phyloP scores from a whole-genome alignment of 2,888 invertebrate genomes.

The Habroteleia sp. region DNA sequence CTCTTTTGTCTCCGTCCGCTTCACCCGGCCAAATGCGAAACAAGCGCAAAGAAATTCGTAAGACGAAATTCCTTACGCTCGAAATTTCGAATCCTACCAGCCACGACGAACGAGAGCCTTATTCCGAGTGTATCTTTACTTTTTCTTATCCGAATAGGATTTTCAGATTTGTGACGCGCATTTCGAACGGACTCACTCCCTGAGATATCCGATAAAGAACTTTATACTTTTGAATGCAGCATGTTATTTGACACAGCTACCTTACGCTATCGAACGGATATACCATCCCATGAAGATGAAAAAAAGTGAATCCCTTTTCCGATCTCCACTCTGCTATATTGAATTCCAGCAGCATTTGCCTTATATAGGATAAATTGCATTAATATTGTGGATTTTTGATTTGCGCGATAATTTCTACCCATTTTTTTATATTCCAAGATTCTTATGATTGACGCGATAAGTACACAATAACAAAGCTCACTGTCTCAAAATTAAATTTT shows the following conservation, averaged over 20 bases:
- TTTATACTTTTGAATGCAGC: slow-evolving; percentile 61
- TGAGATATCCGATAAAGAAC: slow-evolving; percentile 59
- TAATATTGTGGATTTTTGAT: neutral
- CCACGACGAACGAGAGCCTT: slow-evolving; percentile 40
- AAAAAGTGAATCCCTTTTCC: slow-evolving; percentile 22
- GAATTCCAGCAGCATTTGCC: slow-evolving; percentile 14
- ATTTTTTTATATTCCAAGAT: neutral
- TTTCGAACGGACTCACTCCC: slow-evolving; percentile 53
- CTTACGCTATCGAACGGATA: slow-evolving; percentile 37
- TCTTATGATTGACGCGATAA: neutral
- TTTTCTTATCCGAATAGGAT: slow-evolving; percentile 52
- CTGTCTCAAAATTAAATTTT: neutral
- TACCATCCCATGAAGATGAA: neutral
- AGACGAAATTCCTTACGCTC: slow-evolving; percentile 44
- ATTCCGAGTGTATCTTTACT: slow-evolving; percentile 48
- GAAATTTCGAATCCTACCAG: slow-evolving; percentile 54
- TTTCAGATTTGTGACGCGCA: slow-evolving; percentile 62
- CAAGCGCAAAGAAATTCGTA: slow-evolving; percentile 62
- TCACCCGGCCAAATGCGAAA: slow-evolving; percentile 49
- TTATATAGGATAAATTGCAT: slow-evolving; percentile 3
- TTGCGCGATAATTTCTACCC: neutral
- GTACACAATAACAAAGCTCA: no score
- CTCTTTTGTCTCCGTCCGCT: slow-evolving; percentile 51
- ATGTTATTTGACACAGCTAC: slow-evolving; percentile 46
- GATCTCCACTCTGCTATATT: slow-evolving; percentile 23